Base-by-base conservation (phyloP, 1,140 invertebrate genomes). In the Drosophila nikananu region DNA sequence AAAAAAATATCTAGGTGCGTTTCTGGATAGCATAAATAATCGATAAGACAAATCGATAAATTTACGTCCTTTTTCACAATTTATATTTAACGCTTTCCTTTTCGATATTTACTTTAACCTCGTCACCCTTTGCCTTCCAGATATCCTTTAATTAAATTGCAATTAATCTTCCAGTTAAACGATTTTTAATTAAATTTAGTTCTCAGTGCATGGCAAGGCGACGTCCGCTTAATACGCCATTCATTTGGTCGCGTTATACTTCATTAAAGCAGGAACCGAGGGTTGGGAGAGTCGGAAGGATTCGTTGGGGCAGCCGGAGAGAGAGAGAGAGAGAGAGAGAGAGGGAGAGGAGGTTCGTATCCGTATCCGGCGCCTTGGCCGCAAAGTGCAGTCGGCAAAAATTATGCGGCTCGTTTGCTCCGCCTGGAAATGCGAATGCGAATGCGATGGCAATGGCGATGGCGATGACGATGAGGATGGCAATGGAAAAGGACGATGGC, bases 141-240 rank as follows among this genome's bases (percentile, higher is more conserved):
- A 35, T 21, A 55, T 55, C 15, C 8, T 5, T 37, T 0, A 23
- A 39, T 23, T 7, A 39, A 12, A 12, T 39, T 39, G 54, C 39
- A 39, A 55, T 55, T 39, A 30, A 30, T 13, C 3, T 37, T 55
- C 13, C 1, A 27, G 15, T 27, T 17, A 35, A 54, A 39, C 5
- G 25, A 37, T 37, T 25, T 46, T 15, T n/a, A 68, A 30, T 68
- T 67, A 54, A 19, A 25, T 63, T 17, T 46, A 39, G 13, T 42
- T 51, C 21, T 2, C 68, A 51, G 46, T 73, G 37, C 57, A 77
- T 54, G 81, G 61, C 71, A 64, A 84, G 86, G 81, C 86, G 86
- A 89, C 86, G 83, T 89, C 76, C 80, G 87, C 80, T 89, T 89
- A 89, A 89, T 89, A 84, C 83, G 70, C 81, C 84, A 89, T 89